Base-by-base conservation (phyloP, 2,888 invertebrate species). In the Lasioglossum calceatum region DNA sequence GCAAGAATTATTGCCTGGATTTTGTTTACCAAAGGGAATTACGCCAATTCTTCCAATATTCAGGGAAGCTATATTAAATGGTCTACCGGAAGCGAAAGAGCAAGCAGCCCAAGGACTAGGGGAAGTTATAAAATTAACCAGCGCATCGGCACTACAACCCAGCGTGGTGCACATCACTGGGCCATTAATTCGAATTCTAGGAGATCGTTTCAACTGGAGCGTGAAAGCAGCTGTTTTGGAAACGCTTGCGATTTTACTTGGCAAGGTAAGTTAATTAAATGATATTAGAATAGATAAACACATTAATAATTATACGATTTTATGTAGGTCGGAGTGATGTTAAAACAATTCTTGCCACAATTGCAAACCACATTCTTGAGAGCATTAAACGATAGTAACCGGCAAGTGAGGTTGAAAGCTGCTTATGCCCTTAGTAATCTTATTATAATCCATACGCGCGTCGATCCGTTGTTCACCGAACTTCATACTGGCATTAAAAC, bases 331-430 rank as follows among this genome's bases (percentile, higher is more conserved):
- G 99, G 99, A 72, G 97, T 97, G 61, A 98, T 99, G 97, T 96
- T 99, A 95, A 99, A 99, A 95, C 99, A 99, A 95, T 99, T 99
- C 96, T 96, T 99, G 93, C 99, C 99, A 2, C 99, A 99, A 96
- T 97, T 99, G 64, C 99, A 99, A 96, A 99, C 99, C 2, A 99
- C 99, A 32, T 99, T 99, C 96, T 96, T 99, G 79, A 99, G 99
- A 96, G 98, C 99, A 5, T 96, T 99, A 81, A 97, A 98, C 94
- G 99, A 99, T 95, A 97, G 98, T 44, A 98, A 98, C 95, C 96
- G 99, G 82, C 96, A 97, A 88, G 99, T 99, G 32, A 96, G 99
- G 86, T 96, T 99, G 91, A 98, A 98, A 96, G 98, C 99, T 14
- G 99, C 98, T 0, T 96, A 96, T 77, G 99, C 99, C 78, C 96